A percentile compares a stretch with the other conserved stretches of the same genome.
phyloP scores from a whole-genome alignment of 1,140 invertebrate genomes.

The Streblospio benedicti region DNA sequence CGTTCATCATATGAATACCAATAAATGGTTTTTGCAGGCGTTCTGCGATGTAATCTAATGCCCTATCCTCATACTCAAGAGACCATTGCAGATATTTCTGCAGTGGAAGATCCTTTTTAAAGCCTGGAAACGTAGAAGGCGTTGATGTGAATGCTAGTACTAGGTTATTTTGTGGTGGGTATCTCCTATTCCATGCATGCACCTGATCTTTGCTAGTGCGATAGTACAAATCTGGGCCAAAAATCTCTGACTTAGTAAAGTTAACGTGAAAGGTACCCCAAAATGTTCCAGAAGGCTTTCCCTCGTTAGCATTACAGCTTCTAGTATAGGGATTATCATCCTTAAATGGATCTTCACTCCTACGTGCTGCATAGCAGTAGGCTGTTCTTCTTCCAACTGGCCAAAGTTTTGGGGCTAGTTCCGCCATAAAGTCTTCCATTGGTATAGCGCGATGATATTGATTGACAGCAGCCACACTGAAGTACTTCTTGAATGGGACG shows the following conservation, averaged over 20 bases:
- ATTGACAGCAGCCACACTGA: slow-evolving; percentile 67
- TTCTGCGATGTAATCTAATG: no score
- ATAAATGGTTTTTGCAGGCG: no score
- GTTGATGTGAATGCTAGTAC: slow-evolving; percentile 70
- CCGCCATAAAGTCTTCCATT: slow-evolving; percentile 84
- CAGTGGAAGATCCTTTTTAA: slow-evolving; percentile 66
- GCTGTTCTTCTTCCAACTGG: slow-evolving; percentile 64
- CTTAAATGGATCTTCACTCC: no score
- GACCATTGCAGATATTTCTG: slow-evolving; percentile 85
- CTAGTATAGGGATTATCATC: no score
- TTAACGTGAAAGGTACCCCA: slow-evolving; percentile 89
- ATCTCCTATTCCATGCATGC: no score
- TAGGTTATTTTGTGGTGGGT: slow-evolving; percentile 57
- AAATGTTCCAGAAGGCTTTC: slow-evolving; percentile 97
- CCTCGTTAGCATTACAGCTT: slow-evolving; percentile 95
- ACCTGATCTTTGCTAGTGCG: no score
- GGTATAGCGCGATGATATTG: slow-evolving; percentile 77
- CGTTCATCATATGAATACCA: no score
- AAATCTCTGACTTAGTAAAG: slow-evolving; percentile 84
- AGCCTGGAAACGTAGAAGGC: slow-evolving; percentile 92
- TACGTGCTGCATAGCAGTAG: no score
- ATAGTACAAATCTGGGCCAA: slow-evolving; percentile 71
- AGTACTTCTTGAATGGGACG: slow-evolving; percentile 86
- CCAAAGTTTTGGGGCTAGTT: slow-evolving; percentile 74
- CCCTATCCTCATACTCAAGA: no score